Evolutionary conservation across 2,113 vertebrate species (phyloP).

Genomic region (Tauraco erythrolophus): DNA sequence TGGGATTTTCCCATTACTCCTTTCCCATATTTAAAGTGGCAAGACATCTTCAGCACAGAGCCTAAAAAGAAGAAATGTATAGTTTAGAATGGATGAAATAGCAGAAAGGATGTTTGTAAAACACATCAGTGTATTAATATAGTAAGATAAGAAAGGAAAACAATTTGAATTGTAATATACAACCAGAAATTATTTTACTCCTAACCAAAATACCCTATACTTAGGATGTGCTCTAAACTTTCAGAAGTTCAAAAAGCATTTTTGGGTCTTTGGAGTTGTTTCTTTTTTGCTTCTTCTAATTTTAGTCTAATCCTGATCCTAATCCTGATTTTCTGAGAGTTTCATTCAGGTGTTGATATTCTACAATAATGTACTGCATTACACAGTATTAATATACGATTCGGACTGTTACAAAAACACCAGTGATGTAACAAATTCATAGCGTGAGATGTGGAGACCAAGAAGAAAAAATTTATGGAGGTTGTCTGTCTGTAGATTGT

Average conservation of each 20-base stretch:
- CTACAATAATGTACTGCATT: neutral
- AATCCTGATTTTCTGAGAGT: neutral
- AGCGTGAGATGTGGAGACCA: neutral
- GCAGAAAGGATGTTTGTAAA: neutral
- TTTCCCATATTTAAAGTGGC: neutral
- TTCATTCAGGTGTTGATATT: neutral
- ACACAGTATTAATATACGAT: neutral
- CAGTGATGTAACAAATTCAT: neutral
- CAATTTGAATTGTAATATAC: neutral
- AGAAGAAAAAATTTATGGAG: neutral
- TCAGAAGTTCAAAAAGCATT: neutral
- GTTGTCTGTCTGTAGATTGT: neutral
- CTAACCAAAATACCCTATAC: fast-evolving
- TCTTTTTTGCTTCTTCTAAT: neutral
- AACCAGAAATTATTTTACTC: neutral
- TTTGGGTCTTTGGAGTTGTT: neutral
- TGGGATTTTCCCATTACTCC: neutral
- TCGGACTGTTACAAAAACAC: neutral
- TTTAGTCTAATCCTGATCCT: neutral
- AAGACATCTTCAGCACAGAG: neutral
- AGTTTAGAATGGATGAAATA: neutral
- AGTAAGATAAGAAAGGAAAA: neutral
- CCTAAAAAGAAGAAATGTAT: neutral
- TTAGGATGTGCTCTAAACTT: neutral
- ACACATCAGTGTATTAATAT: neutral